phyloP scores from a whole-genome alignment of 2,797 vertebrate genomes.

The Acropternis orthonyx region DNA sequence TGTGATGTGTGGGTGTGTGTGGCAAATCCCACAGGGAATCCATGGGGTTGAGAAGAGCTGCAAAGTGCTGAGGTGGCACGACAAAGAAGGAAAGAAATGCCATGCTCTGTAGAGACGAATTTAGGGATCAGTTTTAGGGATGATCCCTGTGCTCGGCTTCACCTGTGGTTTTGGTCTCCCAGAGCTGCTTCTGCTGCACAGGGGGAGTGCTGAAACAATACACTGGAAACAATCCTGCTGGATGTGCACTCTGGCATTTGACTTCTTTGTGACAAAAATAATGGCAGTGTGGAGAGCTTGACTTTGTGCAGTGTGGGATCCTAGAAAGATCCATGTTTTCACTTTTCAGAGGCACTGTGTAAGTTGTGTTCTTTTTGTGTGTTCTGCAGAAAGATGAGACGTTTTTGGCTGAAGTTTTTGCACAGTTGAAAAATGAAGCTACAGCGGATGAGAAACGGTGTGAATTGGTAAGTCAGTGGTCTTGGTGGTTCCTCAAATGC shows the following conservation, averaged over 20 bases:
- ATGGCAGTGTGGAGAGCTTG: not conserved
- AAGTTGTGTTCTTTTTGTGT: constrained; percentile 37
- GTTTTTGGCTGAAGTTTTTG: constrained; percentile 94
- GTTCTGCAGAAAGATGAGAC: constrained; percentile 89
- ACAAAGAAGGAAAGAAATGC: not conserved
- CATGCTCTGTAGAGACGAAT: fast-evolving
- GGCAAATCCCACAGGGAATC: not conserved
- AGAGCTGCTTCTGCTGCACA: not conserved
- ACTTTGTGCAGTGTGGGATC: not conserved
- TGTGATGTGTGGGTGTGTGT: not conserved
- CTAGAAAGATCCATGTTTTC: not conserved
- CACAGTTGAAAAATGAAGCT: constrained; percentile 91
- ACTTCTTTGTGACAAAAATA: not conserved
- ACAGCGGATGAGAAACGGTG: constrained; percentile 89
- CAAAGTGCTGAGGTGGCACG: fast-evolving
- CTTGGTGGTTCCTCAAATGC: not conserved
- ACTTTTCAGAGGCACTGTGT: not conserved
- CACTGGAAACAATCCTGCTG: not conserved
- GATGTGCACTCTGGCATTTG: not conserved
- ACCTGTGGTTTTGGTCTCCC: not conserved
- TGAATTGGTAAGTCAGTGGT: constrained; percentile 84
- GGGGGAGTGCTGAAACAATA: not conserved
- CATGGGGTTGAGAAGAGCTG: not conserved
- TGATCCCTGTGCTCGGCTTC: fast-evolving
- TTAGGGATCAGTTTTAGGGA: not conserved